These are phyloP conservation scores for Fundulus diaphanus DNA, from an alignment of 2,797 vertebrate species.

Conservation along the genomic window DNA sequence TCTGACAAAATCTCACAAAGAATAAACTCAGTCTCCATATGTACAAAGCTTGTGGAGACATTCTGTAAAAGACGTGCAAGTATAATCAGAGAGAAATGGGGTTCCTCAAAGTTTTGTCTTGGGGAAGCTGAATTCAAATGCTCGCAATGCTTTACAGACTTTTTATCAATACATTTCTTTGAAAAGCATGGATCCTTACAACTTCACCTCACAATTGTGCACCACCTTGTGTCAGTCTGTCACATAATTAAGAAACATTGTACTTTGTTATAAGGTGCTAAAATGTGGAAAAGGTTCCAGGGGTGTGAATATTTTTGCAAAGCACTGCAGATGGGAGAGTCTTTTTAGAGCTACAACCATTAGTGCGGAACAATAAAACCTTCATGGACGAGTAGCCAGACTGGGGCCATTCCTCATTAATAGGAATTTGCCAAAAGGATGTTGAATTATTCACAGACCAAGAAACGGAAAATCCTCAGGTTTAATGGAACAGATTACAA, in stretches of 20 bases:
- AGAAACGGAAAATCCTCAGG: constrained; percentile 10
- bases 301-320: not conserved
- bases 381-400: constrained; percentile 2
- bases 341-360: not conserved
- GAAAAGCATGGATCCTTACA: not conserved
- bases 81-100: not conserved
- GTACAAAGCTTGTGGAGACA: not conserved
- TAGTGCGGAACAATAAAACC: not conserved
- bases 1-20: not conserved
- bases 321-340: not conserved
- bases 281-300: not conserved
- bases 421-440: constrained; percentile 10
- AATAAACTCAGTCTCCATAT: not conserved
- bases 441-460: constrained; percentile 12
- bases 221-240: not conserved
- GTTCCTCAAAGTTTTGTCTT: not conserved
- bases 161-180: not conserved
- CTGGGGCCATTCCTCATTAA: constrained; percentile 16
- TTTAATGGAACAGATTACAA: constrained; percentile 12
- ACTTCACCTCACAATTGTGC: not conserved
- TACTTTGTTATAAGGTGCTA: not conserved
- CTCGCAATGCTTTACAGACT: not conserved
- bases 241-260: not conserved
- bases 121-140: not conserved
- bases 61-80: not conserved